Evolutionary conservation across 2,797 vertebrate genomes (phyloP), one percentile per base, ranked within the genome.

Genomic region (Labroides dimidiatus): DNA sequence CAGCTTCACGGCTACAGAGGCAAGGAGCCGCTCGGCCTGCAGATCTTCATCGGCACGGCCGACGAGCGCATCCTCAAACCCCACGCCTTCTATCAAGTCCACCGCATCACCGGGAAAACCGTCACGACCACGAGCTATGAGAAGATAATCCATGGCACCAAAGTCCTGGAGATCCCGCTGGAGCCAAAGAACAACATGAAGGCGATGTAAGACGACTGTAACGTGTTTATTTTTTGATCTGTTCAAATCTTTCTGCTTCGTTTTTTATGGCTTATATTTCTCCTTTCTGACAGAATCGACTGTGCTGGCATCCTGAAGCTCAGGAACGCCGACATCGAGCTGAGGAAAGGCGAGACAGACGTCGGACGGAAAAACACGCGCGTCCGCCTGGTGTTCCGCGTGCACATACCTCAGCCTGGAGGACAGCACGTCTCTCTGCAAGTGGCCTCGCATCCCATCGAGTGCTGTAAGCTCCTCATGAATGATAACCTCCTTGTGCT

Each of bases 131-230:
- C 95, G 93, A 99, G 98, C 92, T 97, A 94, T 0, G 98, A 99
- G 94, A 99, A 97, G 91, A 93, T 97, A 0, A 75, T 99, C 42
- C 92, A 95, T 65, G 95, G 96, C 92, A 99, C 97, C 92, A 99
- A 99, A 80, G 95, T 99, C 54, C 85, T 99, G 2, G 98, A 99
- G 93, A 99, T 99, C 69, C 98, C 97, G 0, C 70, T 99, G 89
- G 97, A 99, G 83, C 97, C 97, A 8, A 98, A 99, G 89, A 98
- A 96, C 95, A 97, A 96, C 93, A 99, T 99, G 98, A 97, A 95
- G 89, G 98, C 98, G 24, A 96, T 96, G 98, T 99, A 91, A 96
- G 96, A 10, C 39, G 1, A 15, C 2, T 9, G 14, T 20, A 3
- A 20, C 0, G 13, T n/a, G n/a, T n/a, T 6, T 17, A 12, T n/a